phyloP scores from a whole-genome alignment of 2,113 vertebrate genomes.

The Poeciliopsis occidentalis region DNA sequence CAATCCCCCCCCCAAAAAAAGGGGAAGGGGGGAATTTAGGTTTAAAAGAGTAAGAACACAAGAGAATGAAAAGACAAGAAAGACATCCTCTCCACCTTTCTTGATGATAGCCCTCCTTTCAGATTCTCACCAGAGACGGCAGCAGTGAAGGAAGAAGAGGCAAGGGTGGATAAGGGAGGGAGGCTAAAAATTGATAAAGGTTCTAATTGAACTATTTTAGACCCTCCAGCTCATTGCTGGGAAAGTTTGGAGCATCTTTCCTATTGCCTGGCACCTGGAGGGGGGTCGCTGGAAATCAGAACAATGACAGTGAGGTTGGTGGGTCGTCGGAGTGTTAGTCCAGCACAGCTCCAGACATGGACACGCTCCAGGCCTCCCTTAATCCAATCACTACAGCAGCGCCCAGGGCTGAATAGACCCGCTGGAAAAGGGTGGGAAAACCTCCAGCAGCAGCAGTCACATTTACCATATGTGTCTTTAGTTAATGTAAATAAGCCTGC shows the following conservation, averaged over 20 bases:
- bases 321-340: slow-evolving; percentile 60
- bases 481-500: slow-evolving; percentile 69
- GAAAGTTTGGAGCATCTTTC: slow-evolving; percentile 75
- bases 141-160: slow-evolving; percentile 7
- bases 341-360: slow-evolving; percentile 69
- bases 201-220: slow-evolving; percentile 66
- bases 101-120: slow-evolving; percentile 57
- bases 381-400: slow-evolving; percentile 74
- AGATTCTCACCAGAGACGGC: slow-evolving; percentile 34
- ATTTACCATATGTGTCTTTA: slow-evolving; percentile 62
- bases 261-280: slow-evolving; percentile 75
- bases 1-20: slow-evolving; percentile 28
- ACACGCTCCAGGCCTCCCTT: slow-evolving; percentile 73
- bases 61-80: slow-evolving; percentile 53
- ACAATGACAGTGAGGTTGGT: slow-evolving; percentile 70
- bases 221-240: slow-evolving; percentile 65
- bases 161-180: not conserved
- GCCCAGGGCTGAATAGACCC: slow-evolving; percentile 71
- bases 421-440: slow-evolving; percentile 72
- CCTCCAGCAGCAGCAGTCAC: slow-evolving; percentile 70
- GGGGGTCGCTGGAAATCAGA: slow-evolving; percentile 59
- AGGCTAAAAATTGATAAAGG: slow-evolving; percentile 27
- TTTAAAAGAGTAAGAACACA: slow-evolving; percentile 67
- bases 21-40: slow-evolving; percentile 44
- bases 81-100: slow-evolving; percentile 56